These are phyloP conservation scores for Sebastolobus alascanus DNA, from an alignment of 2,797 vertebrate genomes.

Conservation along the genomic window DNA sequence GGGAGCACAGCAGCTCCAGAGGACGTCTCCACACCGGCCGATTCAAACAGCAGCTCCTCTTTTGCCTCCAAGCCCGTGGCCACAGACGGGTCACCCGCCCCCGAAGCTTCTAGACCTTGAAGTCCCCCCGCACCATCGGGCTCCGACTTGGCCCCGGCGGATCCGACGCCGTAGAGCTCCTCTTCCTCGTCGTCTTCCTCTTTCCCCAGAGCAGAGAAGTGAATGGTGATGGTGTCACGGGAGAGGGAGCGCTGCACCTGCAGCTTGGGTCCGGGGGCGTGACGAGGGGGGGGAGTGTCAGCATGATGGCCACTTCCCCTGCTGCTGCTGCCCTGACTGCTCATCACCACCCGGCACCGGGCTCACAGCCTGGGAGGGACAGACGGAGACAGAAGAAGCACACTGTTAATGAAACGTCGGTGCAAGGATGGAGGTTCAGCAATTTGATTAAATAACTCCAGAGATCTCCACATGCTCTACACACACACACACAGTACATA, in stretches of 20 bases:
- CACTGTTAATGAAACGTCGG: slow-evolving; percentile 9
- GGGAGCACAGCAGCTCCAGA: slow-evolving; percentile 77
- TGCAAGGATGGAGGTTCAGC: neutral
- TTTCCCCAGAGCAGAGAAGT: slow-evolving; percentile 94
- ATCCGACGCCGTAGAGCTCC: slow-evolving; percentile 80
- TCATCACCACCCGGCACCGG: slow-evolving; percentile 90
- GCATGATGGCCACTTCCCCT: slow-evolving; percentile 79
- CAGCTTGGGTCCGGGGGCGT: slow-evolving; percentile 89
- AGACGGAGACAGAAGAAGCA: slow-evolving; percentile 33
- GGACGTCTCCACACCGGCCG: slow-evolving; percentile 71
- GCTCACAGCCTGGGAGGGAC: slow-evolving; percentile 85
- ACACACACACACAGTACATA: slow-evolving; percentile 1
- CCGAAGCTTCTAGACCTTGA: slow-evolving; percentile 51
- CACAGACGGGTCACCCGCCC: slow-evolving; percentile 85
- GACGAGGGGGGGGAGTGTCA: slow-evolving; percentile 82
- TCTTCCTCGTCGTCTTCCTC: slow-evolving; percentile 96
- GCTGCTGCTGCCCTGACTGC: slow-evolving; percentile 90
- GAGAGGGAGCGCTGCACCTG: slow-evolving; percentile 95
- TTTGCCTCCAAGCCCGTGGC: slow-evolving; percentile 90
- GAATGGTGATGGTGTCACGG: slow-evolving; percentile 95
- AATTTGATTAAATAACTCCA: slow-evolving; percentile 8
- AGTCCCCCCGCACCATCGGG: slow-evolving; percentile 20
- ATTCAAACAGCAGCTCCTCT: slow-evolving; percentile 90
- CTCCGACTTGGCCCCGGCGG: slow-evolving; percentile 37
- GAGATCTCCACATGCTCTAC: neutral